Base-by-base conservation (phyloP, 64 coral and sea anemone species). In the Montipora foliosa region DNA sequence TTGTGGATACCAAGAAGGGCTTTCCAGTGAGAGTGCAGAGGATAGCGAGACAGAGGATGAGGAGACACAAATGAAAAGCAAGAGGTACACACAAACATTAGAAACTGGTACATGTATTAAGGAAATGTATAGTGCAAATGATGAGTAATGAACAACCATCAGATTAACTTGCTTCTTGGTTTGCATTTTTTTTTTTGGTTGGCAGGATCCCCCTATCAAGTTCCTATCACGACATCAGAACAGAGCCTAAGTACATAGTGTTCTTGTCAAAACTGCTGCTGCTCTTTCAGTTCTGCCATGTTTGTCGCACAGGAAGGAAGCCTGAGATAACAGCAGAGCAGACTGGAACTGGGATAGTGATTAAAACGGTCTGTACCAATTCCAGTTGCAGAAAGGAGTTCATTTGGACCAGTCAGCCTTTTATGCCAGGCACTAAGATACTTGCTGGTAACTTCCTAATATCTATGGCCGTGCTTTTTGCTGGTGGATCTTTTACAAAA, bases 211-310 rank as follows among this genome's bases (percentile, higher is more conserved):
- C 79, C 62, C 66, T 91, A 20, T 73, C 57, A 2, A 29, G 60
- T 66, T 37, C 29, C 29, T 12, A 50, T 52, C 45, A 73, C 57
- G 64, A 73, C 68, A 15, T 70, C 17, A 91, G 80, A 51, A 87
- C 58, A 19, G 74, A 93, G 69, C 91, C 82, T 8, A 93, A 93
- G 69, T 87, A 79, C 45, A 93, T 88, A 49, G 84, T 88, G 49
- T 87, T 93, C 67, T 19, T 87, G 44, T 93, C 91, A n/a, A 87
- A 93, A 24, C 62, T 93, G 15, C 62, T 93, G 46, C 14, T 93
- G 49, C 57, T 93, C 20, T 87, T 93, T 75, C 62, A 53, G 47
- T 83, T 84, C 24, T 90, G 89, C 89, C 78, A 58, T 90, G 53
- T 81, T 49, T 92, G 91, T 69, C 61, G 61, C 12, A 66, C 61